phyloP scores from a whole-genome alignment of 2,888 invertebrate genomes.

The Caenorhabditis drosophilae region DNA sequence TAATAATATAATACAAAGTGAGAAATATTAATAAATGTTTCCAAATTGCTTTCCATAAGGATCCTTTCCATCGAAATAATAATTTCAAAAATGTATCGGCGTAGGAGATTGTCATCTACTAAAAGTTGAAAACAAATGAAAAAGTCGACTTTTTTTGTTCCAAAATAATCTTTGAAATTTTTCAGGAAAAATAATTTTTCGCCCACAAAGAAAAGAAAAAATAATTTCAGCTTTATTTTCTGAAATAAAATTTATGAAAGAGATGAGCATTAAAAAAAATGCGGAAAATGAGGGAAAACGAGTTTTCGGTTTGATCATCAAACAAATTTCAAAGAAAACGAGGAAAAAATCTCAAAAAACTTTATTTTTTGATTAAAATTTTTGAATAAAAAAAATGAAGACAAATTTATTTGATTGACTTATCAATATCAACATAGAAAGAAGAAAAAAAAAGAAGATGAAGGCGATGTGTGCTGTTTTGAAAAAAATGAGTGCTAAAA shows the following conservation, averaged over 20 bases:
- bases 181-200: not conserved
- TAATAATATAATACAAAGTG: constrained; percentile 52
- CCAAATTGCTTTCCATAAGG: constrained; percentile 62
- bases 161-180: not conserved
- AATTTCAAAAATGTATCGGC: constrained; percentile 59
- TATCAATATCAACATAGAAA: not conserved
- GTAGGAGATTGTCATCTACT: constrained; percentile 57
- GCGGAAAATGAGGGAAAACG: not conserved
- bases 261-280: not conserved
- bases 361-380: too few species aligned
- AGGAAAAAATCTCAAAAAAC: too few species aligned
- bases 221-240: not conserved
- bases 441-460: not conserved
- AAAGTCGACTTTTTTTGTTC: not conserved
- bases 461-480: not conserved
- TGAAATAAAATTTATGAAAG: not conserved
- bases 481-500: not conserved
- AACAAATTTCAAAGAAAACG: too few species aligned
- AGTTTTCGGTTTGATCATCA: too few species aligned
- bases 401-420: not conserved
- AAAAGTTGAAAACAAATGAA: not conserved
- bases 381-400: not conserved
- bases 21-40: constrained; percentile 56
- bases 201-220: not conserved
- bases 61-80: constrained; percentile 60